Conservation (phyloP, 2,888 invertebrate genomes). For the Spilosoma lubricipeda region DNA sequence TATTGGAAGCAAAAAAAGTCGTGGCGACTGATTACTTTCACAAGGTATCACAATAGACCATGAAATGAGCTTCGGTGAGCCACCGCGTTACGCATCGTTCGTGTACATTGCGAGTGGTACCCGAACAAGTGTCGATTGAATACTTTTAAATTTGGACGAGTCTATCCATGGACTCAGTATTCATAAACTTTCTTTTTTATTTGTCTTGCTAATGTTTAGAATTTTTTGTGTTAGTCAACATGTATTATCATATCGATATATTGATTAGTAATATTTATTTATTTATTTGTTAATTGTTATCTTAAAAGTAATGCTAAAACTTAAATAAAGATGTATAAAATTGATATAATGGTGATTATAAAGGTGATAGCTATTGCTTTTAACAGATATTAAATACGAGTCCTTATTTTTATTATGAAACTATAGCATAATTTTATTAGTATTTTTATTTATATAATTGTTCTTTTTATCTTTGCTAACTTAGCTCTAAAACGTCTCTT, state of each 20-base stretch:
- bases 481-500: too few relatives aligned
- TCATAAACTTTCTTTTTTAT: neutral
- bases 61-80: constrained; percentile 78
- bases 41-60: constrained; percentile 78
- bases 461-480: too few relatives aligned
- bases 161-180: neutral
- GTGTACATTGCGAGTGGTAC: constrained; percentile 30
- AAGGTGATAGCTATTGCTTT: neutral
- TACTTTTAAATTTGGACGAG: constrained; percentile 12
- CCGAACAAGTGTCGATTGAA: constrained; percentile 26
- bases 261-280: too few relatives aligned
- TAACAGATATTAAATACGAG: neutral
- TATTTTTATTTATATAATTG: neutral
- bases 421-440: neutral
- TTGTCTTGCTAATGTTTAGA: neutral
- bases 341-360: neutral
- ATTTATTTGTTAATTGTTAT: neutral
- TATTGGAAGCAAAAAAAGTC: constrained; percentile 67
- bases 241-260: too few relatives aligned
- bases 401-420: neutral
- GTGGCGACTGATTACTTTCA: constrained; percentile 73
- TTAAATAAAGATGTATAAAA: too few relatives aligned
- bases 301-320: too few relatives aligned
- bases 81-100: constrained; percentile 78
- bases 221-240: neutral